Percentiles rank a stretch among this genome's conserved stretches.
phyloP scores from a whole-genome alignment of 1,140 invertebrate species.

The Psilanteris sp. region DNA sequence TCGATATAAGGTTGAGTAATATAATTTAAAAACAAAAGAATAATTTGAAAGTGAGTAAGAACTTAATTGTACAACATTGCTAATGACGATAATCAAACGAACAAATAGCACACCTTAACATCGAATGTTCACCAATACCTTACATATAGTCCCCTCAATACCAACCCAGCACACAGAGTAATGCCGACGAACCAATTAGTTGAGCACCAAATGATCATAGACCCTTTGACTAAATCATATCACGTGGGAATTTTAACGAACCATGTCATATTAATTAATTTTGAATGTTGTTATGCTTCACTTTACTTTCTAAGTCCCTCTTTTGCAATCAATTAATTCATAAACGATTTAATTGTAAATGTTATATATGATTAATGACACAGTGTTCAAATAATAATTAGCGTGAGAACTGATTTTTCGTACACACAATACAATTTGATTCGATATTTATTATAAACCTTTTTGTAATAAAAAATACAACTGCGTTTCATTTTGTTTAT shows the following conservation, averaged over 20 bases:
- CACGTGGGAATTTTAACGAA: conserved; percentile 52
- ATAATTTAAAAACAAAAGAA: conserved; percentile 4
- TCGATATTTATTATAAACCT: too few species aligned
- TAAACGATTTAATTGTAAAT: too few species aligned
- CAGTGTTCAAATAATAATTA: too few species aligned
- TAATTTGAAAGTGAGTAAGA: conserved; percentile 15
- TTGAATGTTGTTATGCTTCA: conserved; percentile 1
- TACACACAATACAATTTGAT: too few species aligned
- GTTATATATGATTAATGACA: too few species aligned
- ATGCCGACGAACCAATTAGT: conserved; percentile 39
- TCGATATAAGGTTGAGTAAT: conserved; percentile 2
- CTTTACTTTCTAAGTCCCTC: background rate
- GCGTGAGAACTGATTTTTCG: too few species aligned
- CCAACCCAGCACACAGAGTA: conserved; percentile 1
- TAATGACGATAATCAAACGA: conserved; percentile 44
- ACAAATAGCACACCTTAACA: conserved; percentile 30
- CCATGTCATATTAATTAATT: conserved; percentile 52
- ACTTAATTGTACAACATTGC: conserved; percentile 12
- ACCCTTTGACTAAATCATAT: conserved; percentile 33
- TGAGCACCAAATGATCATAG: conserved; percentile 45
- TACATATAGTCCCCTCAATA: conserved; percentile 22
- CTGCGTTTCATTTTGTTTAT: too few species aligned
- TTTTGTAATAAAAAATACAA: too few species aligned
- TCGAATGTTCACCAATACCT: conserved; percentile 21
- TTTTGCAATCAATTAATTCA: too few species aligned